Evolutionary conservation across 2,888 invertebrate species (phyloP).

Genomic region (Ichneumon xanthorius): DNA sequence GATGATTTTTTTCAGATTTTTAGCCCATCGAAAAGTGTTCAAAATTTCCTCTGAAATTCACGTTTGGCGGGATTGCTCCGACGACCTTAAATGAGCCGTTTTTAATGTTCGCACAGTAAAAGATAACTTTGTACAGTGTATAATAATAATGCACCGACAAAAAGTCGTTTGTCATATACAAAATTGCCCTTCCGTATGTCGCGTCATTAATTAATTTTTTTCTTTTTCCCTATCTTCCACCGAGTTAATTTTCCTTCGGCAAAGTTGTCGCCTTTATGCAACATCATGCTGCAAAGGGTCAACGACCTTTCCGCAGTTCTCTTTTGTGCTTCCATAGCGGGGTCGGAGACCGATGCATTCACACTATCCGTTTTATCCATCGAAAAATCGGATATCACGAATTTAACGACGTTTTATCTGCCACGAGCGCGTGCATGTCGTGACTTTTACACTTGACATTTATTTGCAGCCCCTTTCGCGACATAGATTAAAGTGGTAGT

Average conservation of each 20-base stretch:
- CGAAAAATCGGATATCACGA: constrained; percentile 46
- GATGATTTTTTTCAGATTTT: too few species aligned
- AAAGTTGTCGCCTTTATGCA: not conserved
- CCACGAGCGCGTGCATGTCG: constrained; percentile 24
- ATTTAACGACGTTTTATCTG: constrained; percentile 35
- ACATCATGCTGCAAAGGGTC: not conserved
- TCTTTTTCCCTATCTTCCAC: not conserved
- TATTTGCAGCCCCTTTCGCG: constrained; percentile 40
- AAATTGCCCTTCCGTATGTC: not conserved
- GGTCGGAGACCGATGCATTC: constrained; percentile 6
- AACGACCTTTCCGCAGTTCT: not conserved
- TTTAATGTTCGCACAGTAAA: too few species aligned
- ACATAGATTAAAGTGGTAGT: not conserved
- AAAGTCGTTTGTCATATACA: too few species aligned
- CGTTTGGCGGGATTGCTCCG: too few species aligned
- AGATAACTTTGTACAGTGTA: too few species aligned
- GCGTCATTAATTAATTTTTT: not conserved
- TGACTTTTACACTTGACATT: constrained; percentile 63
- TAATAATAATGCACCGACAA: too few species aligned
- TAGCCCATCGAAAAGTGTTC: too few species aligned
- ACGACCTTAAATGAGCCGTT: too few species aligned
- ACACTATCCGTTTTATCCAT: constrained; percentile 22
- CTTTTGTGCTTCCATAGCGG: constrained; percentile 13
- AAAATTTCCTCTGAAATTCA: too few species aligned
- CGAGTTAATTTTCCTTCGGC: not conserved